Evolutionary conservation across 92 coral and sea anemone species (phyloP), one percentile per base, ranked within the genome.

Genomic region (Phymanthus crucifer): DNA sequence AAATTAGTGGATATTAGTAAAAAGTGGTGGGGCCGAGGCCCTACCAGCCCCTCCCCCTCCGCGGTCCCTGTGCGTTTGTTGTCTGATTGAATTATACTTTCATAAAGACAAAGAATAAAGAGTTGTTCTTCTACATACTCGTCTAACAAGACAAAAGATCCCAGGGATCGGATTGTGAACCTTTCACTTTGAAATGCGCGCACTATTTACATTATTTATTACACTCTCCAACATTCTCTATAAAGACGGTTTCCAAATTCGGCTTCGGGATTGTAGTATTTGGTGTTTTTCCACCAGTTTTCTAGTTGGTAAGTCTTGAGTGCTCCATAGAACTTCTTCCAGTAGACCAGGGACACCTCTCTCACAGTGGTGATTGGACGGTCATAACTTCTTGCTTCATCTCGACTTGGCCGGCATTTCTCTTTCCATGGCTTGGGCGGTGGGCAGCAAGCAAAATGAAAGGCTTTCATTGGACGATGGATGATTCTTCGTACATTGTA

Each of bases 351-450:
- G 21, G 80, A 77, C 83, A 85, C 81, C 52, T 94, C 93, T n/a
- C 81, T 76, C 5, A 84, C 71, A 34, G 50, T 56, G 9, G 77
- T 66, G 38, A 90, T 72, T 32, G 94, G 94, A 11, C 88, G 82
- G 21, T 77, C 78, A 72, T 77, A 94, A 26, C 76, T 74, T 14
- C 70, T 67, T 35, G 92, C 97, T 74, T 94, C 98, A 46, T 68
- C 74, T 47, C 94, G 83, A 56, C 97, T 89, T 19, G 97, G 89
- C 3, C 94, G 90, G 24, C 91, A 91, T 5, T 54, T 34, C 19
- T 83, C 78, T 5, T 78, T 69, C 98, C 98, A 94, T 14, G 98
- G 98, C 75, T 94, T 94, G 14, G 93, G 91, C 3, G 88, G 89
- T 7, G 79, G 85, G 27, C 87, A 87, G 78, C 86, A 70, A 11